Base-by-base conservation (phyloP, 1,140 invertebrate species). In the Drosophila watanabei region DNA sequence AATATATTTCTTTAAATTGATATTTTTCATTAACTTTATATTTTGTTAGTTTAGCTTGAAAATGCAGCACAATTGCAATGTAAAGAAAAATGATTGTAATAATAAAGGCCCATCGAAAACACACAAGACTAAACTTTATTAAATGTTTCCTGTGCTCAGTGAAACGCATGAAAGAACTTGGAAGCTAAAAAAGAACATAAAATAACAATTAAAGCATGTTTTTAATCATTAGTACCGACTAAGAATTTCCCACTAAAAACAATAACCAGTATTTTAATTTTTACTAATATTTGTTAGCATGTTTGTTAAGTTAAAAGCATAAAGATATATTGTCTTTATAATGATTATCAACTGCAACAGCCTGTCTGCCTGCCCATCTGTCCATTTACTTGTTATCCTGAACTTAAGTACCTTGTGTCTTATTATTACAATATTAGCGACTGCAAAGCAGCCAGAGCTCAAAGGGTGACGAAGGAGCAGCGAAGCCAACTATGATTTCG, bases 61-160 rank as follows among this genome's bases (percentile, higher is more conserved):
- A 5, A 6, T 20, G 11, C 18, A 18, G 18, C 10, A 10, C 13
- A 6, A 4, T 8, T 24, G 0, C 13, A 14, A 6, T 24, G 6
- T 8, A 14, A 24, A 48, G 7, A 16, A 24, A 48, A 24, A 48
- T 9, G 8, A 9, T 9, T 16, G 13, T 5, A 28, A 11, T 48
- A 46, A 24, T 24, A 24, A 46, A 46, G 20, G 45, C 45, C 14
- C 20, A 18, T 10, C 10, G 41, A 45, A 45, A 45, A 45, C 9
- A 18, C 41, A 11, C n/a, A 84, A 64, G 18, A 57, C 41, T 14
- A 14, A 49, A 81, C 46, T 79, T 86, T 86, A 86, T 87, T 87
- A 80, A 63, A 87, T 80, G 79, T 49, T 86, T 86, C 56, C 79
- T 79, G 59, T 86, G 82, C 56, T 79, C 82, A 86, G 82, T 69